A percentile compares a stretch with the other conserved stretches of the same genome.
These are phyloP conservation scores for Heterodera schachtii DNA, from an alignment of 1,140 invertebrate species.

Conservation along the genomic window DNA sequence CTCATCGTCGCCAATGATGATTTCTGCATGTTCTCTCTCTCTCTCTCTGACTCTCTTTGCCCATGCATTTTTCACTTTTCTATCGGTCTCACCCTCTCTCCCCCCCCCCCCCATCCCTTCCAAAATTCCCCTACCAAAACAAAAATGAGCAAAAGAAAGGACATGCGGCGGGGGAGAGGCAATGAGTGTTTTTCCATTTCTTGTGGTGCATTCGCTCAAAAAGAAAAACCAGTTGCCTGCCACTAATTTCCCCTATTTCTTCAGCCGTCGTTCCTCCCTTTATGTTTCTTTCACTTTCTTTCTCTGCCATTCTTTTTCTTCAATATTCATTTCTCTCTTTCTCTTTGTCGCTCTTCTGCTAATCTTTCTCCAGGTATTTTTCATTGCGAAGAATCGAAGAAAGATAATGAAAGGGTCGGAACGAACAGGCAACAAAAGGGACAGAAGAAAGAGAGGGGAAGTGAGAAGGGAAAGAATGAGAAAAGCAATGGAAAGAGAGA, in stretches of 20 bases:
- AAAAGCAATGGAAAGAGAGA: too few relatives aligned
- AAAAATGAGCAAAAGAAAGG: constrained; percentile 5
- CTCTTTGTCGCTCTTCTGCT: neutral
- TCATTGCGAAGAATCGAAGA: too few relatives aligned
- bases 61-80: neutral
- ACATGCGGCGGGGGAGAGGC: neutral
- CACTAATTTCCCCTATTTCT: neutral
- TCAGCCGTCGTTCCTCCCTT: neutral
- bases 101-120: neutral
- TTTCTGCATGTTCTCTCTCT: neutral
- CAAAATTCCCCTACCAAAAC: neutral
- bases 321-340: neutral
- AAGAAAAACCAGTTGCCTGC: neutral
- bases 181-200: neutral
- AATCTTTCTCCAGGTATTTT: too few relatives aligned
- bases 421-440: too few relatives aligned
- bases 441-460: too few relatives aligned
- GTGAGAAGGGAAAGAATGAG: too few relatives aligned
- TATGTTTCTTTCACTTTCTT: neutral
- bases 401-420: too few relatives aligned
- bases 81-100: neutral
- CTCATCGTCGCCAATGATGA: neutral
- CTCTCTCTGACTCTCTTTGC: neutral
- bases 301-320: neutral
- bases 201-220: neutral